Percentiles rank a stretch among this genome's conserved stretches.
phyloP scores from a whole-genome alignment of 1,140 invertebrate species.

The Neodiprion virginianus region DNA sequence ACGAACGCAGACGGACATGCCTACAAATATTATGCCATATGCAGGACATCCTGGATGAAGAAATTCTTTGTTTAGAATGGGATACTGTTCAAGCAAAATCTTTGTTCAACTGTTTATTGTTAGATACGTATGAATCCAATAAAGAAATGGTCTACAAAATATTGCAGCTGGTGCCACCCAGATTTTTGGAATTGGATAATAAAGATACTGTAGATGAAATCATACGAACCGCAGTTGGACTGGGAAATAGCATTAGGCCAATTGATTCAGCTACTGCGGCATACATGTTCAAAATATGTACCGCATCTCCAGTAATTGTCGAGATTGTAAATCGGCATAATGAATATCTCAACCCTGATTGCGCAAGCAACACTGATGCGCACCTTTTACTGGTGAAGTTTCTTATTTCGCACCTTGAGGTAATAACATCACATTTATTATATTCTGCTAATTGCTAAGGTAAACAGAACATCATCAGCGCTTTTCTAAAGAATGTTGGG shows the following conservation, averaged over 20 bases:
- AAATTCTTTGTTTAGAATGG: conserved; percentile 38
- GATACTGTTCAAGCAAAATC: conserved; percentile 50
- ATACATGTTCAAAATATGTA: conserved; percentile 72
- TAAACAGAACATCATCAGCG: conserved; percentile 15
- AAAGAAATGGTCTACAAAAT: conserved; percentile 69
- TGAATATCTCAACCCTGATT: conserved; percentile 19
- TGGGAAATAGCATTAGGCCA: conserved; percentile 76
- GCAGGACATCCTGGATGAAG: conserved; percentile 40
- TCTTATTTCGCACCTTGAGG: conserved; percentile 13
- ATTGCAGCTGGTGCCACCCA: conserved; percentile 31
- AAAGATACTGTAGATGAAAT: conserved; percentile 49
- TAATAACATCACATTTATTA: conserved; percentile 12
- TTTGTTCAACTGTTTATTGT: conserved; percentile 66
- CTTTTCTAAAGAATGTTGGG: too few relatives aligned
- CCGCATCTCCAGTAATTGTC: conserved; percentile 50
- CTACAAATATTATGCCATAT: conserved; percentile 62
- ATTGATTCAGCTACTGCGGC: conserved; percentile 81
- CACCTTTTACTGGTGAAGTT: conserved; percentile 6
- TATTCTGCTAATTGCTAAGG: conserved; percentile 14
- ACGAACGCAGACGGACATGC: conserved; percentile 69
- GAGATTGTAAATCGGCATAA: conserved; percentile 14
- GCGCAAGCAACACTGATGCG: background rate
- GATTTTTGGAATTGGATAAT: conserved; percentile 48
- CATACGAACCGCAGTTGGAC: conserved; percentile 60
- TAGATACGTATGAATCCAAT: conserved; percentile 83